These are phyloP conservation scores for Leptocoma aspasia DNA, from an alignment of 2,113 vertebrate species.

Conservation along the genomic window DNA sequence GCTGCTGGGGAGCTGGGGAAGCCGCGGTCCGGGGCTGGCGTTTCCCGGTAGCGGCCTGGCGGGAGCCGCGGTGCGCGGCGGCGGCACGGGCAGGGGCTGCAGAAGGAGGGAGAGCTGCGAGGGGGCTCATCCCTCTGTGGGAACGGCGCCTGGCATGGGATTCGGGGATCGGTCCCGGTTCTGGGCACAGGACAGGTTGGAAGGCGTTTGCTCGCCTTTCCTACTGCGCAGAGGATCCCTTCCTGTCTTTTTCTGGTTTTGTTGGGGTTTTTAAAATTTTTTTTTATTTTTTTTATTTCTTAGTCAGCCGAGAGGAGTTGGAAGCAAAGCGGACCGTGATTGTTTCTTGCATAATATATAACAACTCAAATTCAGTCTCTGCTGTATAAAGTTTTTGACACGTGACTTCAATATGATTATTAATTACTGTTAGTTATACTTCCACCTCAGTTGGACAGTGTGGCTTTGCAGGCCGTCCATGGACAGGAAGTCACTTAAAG, in stretches of 20 bases:
- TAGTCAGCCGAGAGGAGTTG: background rate
- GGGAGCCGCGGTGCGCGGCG: background rate
- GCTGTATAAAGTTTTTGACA: background rate
- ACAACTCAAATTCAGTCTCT: rapidly evolving
- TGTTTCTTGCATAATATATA: background rate
- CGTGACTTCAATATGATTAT: background rate
- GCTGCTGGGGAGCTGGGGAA: background rate
- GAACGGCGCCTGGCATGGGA: background rate
- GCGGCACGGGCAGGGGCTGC: background rate
- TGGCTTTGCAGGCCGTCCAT: background rate
- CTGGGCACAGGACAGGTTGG: background rate
- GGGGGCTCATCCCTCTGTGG: rapidly evolving
- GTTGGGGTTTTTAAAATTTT: too few species aligned
- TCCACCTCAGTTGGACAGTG: rapidly evolving
- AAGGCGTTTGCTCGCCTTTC: background rate
- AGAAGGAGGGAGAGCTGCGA: background rate
- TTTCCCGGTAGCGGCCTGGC: background rate
- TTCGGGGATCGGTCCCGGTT: background rate
- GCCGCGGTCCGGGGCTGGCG: background rate
- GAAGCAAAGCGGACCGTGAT: background rate
- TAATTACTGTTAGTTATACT: background rate
- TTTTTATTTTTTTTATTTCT: too few species aligned
- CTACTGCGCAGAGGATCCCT: background rate
- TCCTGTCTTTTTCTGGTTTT: rapidly evolving
- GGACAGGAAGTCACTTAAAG: background rate